Base-by-base conservation (phyloP, 2,888 invertebrate genomes). In the Rotaria sp. region DNA sequence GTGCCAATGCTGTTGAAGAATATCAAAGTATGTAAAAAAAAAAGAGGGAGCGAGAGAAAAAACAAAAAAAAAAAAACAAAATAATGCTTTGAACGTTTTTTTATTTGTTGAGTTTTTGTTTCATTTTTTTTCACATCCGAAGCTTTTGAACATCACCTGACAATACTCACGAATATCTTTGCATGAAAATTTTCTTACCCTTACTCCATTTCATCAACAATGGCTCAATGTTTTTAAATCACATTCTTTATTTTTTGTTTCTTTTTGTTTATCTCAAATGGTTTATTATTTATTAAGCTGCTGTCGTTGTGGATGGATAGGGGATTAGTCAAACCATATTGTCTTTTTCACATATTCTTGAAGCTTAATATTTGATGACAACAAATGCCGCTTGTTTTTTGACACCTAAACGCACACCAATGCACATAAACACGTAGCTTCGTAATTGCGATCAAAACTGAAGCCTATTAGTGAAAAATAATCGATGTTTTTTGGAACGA, bases 301-400 rank as follows among this genome's bases (percentile, higher is more conserved):
- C 67, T 67, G 67, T 35, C 67, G 67, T 67, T 67, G 67, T 67
- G 67, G 67, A 67, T 67, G 15, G 67, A 67, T 35, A 67, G 67
- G 35, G 67, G 67, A 67, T 67, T 67, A 67, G 67, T 67, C n/a
- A 67, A 67, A 2, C 35, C 21, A 67, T 38, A 67, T 38, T 67
- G 67, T 67, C 67, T 67, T 67, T 67, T 67, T 35, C n/a, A 38
- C 67, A 67, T 11, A 15, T 26, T 38, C 67, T 38, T 21, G 18
- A 67, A 67, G 35, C 35, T 67, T 67, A 21, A 35, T 67, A 67
- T 30, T 67, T n/a, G 67, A 67, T 67, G 67, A 67, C 35, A 67
- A 67, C 21, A 35, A 67, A 67, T 35, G 35, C 67, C 67, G 67
- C 67, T 67, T 67, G 21, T 35, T 67, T 15, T 15, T 67, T 67